Evolutionary conservation across 2,888 invertebrate genomes (phyloP), one percentile per base, ranked within the genome.

Genomic region (Cryptus viduatorius): DNA sequence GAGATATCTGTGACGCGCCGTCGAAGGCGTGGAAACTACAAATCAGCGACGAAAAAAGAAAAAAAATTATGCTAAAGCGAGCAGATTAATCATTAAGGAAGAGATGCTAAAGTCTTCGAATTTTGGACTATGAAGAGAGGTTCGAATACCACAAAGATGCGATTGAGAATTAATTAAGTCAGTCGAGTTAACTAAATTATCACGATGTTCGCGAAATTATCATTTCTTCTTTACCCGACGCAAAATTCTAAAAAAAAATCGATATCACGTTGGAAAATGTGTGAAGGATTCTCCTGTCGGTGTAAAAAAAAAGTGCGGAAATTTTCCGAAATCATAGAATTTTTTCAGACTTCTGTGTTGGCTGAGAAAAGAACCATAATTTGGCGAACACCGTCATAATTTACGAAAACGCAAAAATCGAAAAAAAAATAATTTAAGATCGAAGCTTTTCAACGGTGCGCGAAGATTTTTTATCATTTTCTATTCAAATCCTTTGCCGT

Each of bases 1-100:
- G 61, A 69, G 76, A 44, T 12, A 19, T 19, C 42, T 56, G 71
- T 44, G 79, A 73, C 81, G 78, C 69, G 84, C 46, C 75, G 83
- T 37, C 83, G 81, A 84, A 84, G 87, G 79, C 85, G 87, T 85
- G 85, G 85, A 86, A 82, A 78, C 85, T 59, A 84, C 84, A 85
- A 87, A 86, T 87, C 85, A 85, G 75, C 69, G 71, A 71, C 16
- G n/a, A 79, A 75, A 72, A 72, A 67, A 46, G 8, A 37, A 37
- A 7, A 37, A 1, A 8, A 7, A 59, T 56, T 48, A 19, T 42
- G 68, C 65, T 50, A 84, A 82, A 68, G 44, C 79, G 80, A 79
- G 77, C 73, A 77, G 83, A 86, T 86, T 79, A 85, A 85, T 87
- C 83, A 87, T 86, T 73, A 29, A 29, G 76, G 46, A 29, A 10